A percentile compares a stretch with the other conserved stretches of the same genome.
Evolutionary conservation across 2,888 invertebrate genomes (phyloP).

Genomic region (Parnassius orleans): DNA sequence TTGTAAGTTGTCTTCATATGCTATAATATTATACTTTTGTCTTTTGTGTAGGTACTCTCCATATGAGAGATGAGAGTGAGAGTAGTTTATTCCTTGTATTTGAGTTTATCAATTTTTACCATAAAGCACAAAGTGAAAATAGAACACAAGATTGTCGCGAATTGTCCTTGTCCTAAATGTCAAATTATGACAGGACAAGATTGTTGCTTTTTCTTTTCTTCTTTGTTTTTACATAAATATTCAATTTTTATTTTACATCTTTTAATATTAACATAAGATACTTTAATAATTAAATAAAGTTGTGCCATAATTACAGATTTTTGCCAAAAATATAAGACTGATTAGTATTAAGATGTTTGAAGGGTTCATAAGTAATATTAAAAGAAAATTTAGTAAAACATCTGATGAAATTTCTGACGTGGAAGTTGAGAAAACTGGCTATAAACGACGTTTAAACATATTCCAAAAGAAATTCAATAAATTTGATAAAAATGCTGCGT

Average conservation of each 20-base stretch:
- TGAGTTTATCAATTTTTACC: constrained; percentile 27
- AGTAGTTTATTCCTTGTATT: constrained; percentile 1
- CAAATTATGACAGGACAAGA: constrained; percentile 55
- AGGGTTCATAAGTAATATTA: constrained; percentile 65
- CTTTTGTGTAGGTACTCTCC: no score
- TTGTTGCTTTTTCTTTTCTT: constrained; percentile 51
- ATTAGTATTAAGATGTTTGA: constrained; percentile 73
- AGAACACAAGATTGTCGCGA: constrained; percentile 47
- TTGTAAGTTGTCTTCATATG: constrained; percentile 69
- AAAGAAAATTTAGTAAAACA: constrained; percentile 66
- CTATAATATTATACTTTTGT: not conserved
- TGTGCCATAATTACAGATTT: constrained; percentile 46
- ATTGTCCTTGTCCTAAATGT: constrained; percentile 73
- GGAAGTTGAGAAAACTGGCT: constrained; percentile 54
- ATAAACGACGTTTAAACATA: constrained; percentile 57
- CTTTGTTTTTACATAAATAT: constrained; percentile 40
- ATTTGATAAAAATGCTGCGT: constrained; percentile 42
- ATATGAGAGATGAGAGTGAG: no score
- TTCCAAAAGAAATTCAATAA: constrained; percentile 61
- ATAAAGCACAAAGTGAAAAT: constrained; percentile 44
- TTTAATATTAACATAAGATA: not conserved
- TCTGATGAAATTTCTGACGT: constrained; percentile 49
- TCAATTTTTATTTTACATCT: constrained; percentile 13
- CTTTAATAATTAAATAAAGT: constrained; percentile 31
- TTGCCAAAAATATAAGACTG: constrained; percentile 71